Evolutionary conservation across 1,140 invertebrate genomes (phyloP).

Genomic region (Cyphomyrmex costatus): DNA sequence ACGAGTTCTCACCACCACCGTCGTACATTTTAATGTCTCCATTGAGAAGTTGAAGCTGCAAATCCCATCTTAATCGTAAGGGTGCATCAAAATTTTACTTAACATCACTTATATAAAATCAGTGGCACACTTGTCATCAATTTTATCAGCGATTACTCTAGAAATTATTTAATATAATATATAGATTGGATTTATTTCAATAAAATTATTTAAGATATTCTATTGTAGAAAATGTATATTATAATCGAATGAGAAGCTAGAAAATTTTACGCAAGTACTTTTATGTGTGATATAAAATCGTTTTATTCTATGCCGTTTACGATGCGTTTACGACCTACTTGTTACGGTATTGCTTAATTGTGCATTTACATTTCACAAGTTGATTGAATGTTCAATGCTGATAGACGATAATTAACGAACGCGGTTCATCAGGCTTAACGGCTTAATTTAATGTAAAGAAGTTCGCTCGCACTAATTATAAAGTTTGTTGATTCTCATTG

Average conservation of each 20-base stretch:
- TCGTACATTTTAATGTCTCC: constrained; percentile 38
- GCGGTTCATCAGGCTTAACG: constrained; percentile 2
- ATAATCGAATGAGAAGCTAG: background rate
- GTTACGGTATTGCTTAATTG: constrained; percentile 21
- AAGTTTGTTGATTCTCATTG: constrained; percentile 26
- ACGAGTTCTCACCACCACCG: constrained; percentile 33
- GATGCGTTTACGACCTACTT: constrained; percentile 38
- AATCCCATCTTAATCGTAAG: background rate
- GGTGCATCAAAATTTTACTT: background rate
- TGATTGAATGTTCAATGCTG: constrained; percentile 7
- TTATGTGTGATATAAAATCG: constrained; percentile 14
- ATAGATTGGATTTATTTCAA: background rate
- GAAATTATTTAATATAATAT: background rate
- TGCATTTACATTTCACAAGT: constrained; percentile 1
- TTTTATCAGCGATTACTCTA: background rate
- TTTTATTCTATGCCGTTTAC: constrained; percentile 9
- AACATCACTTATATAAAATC: background rate
- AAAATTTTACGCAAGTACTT: constrained; percentile 23
- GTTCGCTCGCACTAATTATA: constrained; percentile 24
- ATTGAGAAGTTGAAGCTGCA: constrained; percentile 4
- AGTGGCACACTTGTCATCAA: background rate
- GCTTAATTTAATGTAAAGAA: constrained; percentile 45
- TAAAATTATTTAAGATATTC: constrained; percentile 19
- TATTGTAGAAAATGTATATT: background rate
- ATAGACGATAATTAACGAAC: constrained; percentile 26